These are phyloP conservation scores for Scotopteryx bipunctaria DNA, from an alignment of 2,888 invertebrate genomes.

Conservation along the genomic window DNA sequence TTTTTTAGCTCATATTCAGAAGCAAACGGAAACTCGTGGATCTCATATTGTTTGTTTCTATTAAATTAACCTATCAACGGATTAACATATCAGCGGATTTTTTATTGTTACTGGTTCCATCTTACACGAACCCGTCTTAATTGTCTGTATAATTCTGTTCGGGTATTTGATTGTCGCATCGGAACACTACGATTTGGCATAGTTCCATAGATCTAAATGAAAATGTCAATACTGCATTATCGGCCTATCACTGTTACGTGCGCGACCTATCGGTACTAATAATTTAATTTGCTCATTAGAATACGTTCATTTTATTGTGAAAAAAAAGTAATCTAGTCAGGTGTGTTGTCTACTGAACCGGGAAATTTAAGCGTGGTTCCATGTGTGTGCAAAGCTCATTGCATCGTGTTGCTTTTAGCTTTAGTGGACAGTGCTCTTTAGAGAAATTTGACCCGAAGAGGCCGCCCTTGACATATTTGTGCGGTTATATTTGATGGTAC, in stretches of 20 bases:
- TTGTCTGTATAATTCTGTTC: conserved; percentile 68
- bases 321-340: not conserved
- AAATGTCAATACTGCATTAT: conserved; percentile 82
- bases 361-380: not conserved
- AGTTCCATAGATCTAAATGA: conserved; percentile 53
- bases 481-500: conserved; percentile 56
- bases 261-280: conserved; percentile 43
- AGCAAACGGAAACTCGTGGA: too few relatives aligned
- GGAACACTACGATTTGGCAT: conserved; percentile 62
- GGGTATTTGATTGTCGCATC: conserved; percentile 70
- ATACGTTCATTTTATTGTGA: not conserved
- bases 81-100: not conserved
- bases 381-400: not conserved
- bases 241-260: conserved; percentile 51
- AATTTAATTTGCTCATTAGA: not conserved
- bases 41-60: too few relatives aligned
- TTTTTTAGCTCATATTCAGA: too few relatives aligned
- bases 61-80: conserved; percentile 1
- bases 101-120: conserved; percentile 53
- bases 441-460: conserved; percentile 41
- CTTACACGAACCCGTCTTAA: conserved; percentile 52
- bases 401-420: not conserved
- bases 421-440: conserved; percentile 27
- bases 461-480: conserved; percentile 62
- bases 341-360: not conserved